These are phyloP conservation scores for Eristalis pertinax DNA, from an alignment of 2,888 invertebrate genomes.

Conservation along the genomic window DNA sequence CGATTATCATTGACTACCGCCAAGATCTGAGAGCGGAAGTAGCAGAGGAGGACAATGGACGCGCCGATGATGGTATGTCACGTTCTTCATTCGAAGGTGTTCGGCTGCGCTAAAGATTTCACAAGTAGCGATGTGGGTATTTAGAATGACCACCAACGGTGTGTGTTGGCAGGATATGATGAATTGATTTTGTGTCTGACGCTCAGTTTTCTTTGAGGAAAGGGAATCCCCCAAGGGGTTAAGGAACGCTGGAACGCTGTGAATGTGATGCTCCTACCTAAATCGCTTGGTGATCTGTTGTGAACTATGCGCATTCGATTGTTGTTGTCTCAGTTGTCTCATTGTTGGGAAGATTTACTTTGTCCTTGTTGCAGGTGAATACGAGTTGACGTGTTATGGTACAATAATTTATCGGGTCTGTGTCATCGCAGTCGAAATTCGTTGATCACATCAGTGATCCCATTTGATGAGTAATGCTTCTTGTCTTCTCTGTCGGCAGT, in stretches of 20 bases:
- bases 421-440: too few relatives aligned
- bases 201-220: neutral
- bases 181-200: neutral
- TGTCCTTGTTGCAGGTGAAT: neutral
- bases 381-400: neutral
- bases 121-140: constrained; percentile 10
- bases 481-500: too few relatives aligned
- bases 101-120: neutral
- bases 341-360: neutral
- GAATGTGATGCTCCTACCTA: neutral
- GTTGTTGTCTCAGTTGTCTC: neutral
- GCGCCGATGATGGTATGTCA: constrained; percentile 34
- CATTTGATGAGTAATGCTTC: too few relatives aligned
- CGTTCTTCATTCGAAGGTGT: constrained; percentile 27
- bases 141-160: constrained; percentile 35
- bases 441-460: too few relatives aligned
- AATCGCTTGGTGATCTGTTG: neutral
- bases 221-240: neutral
- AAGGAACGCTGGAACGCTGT: neutral
- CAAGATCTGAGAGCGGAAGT: constrained; percentile 19
- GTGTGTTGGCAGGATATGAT: constrained; percentile 27
- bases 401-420: neutral
- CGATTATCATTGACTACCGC: constrained; percentile 41
- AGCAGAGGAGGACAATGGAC: constrained; percentile 2
- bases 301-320: neutral